Percentiles rank a stretch among this genome's conserved stretches.
Evolutionary conservation across 2,113 vertebrate species (phyloP).

Genomic region (Lycaon pictus): DNA sequence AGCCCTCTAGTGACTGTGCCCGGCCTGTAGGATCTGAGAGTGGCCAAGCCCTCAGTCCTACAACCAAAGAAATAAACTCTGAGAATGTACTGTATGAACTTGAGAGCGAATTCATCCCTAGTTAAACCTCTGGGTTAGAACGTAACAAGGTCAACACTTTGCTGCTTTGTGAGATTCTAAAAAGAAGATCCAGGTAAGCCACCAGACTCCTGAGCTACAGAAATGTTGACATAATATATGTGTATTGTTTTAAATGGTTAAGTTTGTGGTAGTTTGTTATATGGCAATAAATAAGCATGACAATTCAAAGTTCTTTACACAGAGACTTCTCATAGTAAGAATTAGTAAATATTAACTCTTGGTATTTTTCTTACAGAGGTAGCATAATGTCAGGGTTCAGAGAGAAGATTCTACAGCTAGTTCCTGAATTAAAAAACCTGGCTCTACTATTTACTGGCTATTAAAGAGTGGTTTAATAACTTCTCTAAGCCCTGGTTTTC

Average conservation of each 20-base stretch:
- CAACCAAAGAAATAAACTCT: not conserved
- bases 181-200: fast-evolving
- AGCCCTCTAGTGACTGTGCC: not conserved
- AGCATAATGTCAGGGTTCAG: not conserved
- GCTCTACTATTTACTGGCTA: not conserved
- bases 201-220: not conserved
- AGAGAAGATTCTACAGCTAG: not conserved
- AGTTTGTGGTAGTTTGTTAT: not conserved
- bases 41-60: not conserved
- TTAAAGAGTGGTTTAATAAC: not conserved
- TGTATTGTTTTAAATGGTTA: not conserved
- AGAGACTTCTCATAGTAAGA: not conserved
- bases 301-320: not conserved
- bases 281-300: not conserved
- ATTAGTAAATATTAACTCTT: not conserved
- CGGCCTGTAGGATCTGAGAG: not conserved
- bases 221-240: not conserved
- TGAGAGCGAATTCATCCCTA: not conserved
- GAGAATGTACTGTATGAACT: not conserved
- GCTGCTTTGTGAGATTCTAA: not conserved
- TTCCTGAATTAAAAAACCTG: not conserved
- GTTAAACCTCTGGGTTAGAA: too few relatives aligned
- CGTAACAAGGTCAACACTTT: not conserved
- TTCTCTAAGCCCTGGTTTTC: not conserved
- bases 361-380: not conserved